Evolutionary conservation across 2,113 vertebrate species (phyloP), one percentile per base, ranked within the genome.

Genomic region (Ammospiza caudacuta): DNA sequence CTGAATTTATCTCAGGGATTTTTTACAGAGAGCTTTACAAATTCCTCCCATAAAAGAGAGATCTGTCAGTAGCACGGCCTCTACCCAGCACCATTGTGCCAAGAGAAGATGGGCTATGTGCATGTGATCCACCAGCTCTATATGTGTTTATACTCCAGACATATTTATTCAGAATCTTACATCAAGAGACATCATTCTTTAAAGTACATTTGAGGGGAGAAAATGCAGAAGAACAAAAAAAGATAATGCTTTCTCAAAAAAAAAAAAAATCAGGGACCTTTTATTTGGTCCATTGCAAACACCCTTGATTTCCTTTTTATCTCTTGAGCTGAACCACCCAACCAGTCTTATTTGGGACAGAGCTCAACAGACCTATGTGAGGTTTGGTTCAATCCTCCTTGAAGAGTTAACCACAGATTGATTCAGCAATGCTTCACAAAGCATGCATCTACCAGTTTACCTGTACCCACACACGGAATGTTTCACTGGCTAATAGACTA

Each of bases 231-330:
- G 18, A 9, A 62, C 46, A 76, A 19, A 22, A 24, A 54, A 57
- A 13, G 1, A 7, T 3, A 25, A 43, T 0, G 0, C 4, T 81
- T 41, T 43, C 11, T 25, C 5, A 66, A 55, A 72, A 33, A 4
- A 24, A 3, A 49, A 49, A 49, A 19, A 25, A 21, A 2, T 37
- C 24, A 35, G 43, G 12, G 29, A 51, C 6, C 7, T 77, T 15
- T 49, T 8, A 24, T 66, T 61, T 74, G 5, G 3, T 47, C 9
- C 5, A 8, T 27, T 66, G 28, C 6, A 24, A 80, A 21, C 8
- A 8, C 8, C 4, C 20, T 80, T 52, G 20, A 67, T 61, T 57
- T 61, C 62, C 15, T 61, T 68, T 68, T 68, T 68, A 17, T 33
- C 11, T 70, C 52, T 84, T 87, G 51, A 77, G 22, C 16, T 91